A percentile compares a stretch with the other conserved stretches of the same genome.
These are phyloP conservation scores for Xyliphius kryptos DNA, from an alignment of 2,113 vertebrate species.

Conservation along the genomic window DNA sequence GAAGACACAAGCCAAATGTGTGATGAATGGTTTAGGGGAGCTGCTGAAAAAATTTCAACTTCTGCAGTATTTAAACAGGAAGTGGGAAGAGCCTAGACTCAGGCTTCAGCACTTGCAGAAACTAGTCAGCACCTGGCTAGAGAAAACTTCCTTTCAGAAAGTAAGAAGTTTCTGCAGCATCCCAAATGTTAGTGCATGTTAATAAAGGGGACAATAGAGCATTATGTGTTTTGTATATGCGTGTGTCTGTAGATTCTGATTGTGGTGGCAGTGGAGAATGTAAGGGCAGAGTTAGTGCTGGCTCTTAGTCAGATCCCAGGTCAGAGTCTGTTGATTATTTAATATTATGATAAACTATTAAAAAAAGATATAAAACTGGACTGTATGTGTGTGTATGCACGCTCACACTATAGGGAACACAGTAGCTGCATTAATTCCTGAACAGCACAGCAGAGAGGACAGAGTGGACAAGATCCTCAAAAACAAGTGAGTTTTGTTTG, in stretches of 20 bases:
- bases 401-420: conserved; percentile 49
- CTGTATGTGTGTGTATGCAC: conserved; percentile 17
- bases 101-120: conserved; percentile 72
- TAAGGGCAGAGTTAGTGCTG: conserved; percentile 62
- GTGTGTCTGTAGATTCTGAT: conserved; percentile 56
- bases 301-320: conserved; percentile 66
- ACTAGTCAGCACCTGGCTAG: conserved; percentile 64
- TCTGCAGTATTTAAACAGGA: conserved; percentile 69
- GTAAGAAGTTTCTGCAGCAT: neutral
- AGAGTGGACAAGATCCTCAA: conserved; percentile 51
- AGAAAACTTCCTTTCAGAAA: conserved; percentile 39
- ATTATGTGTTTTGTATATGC: no score
- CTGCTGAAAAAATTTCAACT: conserved; percentile 75
- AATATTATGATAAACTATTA: no score
- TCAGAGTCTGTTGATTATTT: neutral
- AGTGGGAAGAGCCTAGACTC: conserved; percentile 63
- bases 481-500: no score
- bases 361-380: no score
- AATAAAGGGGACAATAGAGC: no score
- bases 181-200: no score
- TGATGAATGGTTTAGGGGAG: conserved; percentile 63
- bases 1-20: conserved; percentile 65
- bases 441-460: conserved; percentile 47
- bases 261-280: conserved; percentile 49
- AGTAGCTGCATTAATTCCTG: conserved; percentile 44